A percentile compares a stretch with the other conserved stretches of the same genome.
These are phyloP conservation scores for Lucilia sericata DNA, from an alignment of 1,140 invertebrate species.

Conservation along the genomic window DNA sequence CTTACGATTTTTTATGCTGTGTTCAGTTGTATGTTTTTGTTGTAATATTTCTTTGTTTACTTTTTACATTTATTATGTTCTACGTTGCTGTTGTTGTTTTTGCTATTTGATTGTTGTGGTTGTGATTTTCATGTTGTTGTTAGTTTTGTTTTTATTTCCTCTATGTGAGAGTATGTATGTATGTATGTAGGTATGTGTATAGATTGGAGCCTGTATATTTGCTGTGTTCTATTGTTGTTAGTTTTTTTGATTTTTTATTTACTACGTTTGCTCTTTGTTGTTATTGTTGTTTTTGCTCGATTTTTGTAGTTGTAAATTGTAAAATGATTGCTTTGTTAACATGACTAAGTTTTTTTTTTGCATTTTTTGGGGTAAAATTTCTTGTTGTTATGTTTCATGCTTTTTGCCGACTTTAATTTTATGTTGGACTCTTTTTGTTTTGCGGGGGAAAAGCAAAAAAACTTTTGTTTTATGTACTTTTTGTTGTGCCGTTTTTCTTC, in stretches of 20 bases:
- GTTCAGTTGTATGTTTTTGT: neutral
- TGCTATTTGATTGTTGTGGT: neutral
- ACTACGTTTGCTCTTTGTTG: too few relatives aligned
- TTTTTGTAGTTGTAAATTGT: neutral
- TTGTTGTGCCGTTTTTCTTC: too few relatives aligned
- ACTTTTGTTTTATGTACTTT: neutral
- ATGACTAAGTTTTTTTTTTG: neutral
- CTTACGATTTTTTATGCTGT: too few relatives aligned
- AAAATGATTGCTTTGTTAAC: conserved; percentile 16
- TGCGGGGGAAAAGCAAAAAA: neutral
- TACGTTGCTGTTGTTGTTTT: neutral
- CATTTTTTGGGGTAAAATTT: neutral
- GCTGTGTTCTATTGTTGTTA: neutral
- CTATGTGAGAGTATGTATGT: too few relatives aligned
- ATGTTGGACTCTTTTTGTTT: neutral
- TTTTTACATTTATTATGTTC: neutral
- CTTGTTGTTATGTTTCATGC: neutral
- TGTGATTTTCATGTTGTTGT: neutral
- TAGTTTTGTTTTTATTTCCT: neutral
- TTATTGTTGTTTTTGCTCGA: neutral
- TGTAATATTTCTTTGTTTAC: conserved; percentile 5
- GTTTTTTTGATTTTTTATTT: neutral
- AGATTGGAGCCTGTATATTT: neutral
- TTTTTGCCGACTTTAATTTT: neutral
- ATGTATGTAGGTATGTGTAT: neutral